These are phyloP conservation scores for Margaritifera margaritifera DNA, from an alignment of 2,888 invertebrate species.

Conservation along the genomic window DNA sequence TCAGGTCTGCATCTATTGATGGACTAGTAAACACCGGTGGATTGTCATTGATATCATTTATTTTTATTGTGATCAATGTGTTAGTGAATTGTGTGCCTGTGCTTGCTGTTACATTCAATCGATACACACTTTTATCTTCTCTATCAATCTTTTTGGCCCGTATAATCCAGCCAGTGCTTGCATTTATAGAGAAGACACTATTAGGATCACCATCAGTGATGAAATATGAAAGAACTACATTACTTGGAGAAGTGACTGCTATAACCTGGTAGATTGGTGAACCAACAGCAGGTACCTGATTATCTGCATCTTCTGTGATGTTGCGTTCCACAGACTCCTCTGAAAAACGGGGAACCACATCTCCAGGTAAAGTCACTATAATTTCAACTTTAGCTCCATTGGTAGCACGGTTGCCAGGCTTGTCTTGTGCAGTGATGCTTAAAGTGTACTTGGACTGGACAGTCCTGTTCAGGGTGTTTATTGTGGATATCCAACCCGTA, in stretches of 20 bases:
- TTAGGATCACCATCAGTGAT: slow-evolving; percentile 87
- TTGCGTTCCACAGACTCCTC: slow-evolving; percentile 83
- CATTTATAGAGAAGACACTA: slow-evolving; percentile 86
- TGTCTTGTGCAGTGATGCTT: slow-evolving; percentile 82
- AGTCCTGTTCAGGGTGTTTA: slow-evolving; percentile 86
- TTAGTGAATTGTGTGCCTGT: slow-evolving; percentile 84
- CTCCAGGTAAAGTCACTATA: slow-evolving; percentile 48
- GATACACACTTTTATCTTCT: slow-evolving; percentile 85
- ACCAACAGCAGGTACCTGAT: slow-evolving; percentile 76
- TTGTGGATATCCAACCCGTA: slow-evolving; percentile 85
- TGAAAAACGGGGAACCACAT: slow-evolving; percentile 72
- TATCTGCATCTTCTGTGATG: slow-evolving; percentile 86
- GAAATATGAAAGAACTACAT: slow-evolving; percentile 41
- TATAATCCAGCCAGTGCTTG: slow-evolving; percentile 84
- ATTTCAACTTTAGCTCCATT: slow-evolving; percentile 57
- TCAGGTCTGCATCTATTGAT: slow-evolving; percentile 79
- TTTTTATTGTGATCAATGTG: slow-evolving; percentile 85
- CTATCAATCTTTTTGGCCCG: slow-evolving; percentile 88
- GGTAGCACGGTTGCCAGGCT: slow-evolving; percentile 33
- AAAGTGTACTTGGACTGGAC: slow-evolving; percentile 84
- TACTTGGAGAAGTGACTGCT: slow-evolving; percentile 39
- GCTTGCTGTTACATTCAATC: slow-evolving; percentile 86
- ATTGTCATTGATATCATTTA: slow-evolving; percentile 93
- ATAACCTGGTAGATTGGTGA: slow-evolving; percentile 85
- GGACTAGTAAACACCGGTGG: slow-evolving; percentile 78